These are phyloP conservation scores for Acleris emargana DNA, from an alignment of 2,888 invertebrate genomes.

Conservation along the genomic window DNA sequence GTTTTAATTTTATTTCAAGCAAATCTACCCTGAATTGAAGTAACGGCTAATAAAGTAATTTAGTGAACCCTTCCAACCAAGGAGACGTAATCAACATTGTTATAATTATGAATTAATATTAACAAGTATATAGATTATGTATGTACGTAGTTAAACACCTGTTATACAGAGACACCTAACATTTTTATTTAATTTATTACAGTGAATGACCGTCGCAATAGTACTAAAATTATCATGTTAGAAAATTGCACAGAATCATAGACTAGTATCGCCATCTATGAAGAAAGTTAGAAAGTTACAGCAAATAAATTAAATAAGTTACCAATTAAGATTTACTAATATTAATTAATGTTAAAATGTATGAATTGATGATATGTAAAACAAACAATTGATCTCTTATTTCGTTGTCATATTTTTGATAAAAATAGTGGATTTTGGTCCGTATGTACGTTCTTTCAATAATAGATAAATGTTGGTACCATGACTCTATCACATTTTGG, in stretches of 20 bases:
- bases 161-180: slow-evolving; percentile 83
- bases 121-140: slow-evolving; percentile 82
- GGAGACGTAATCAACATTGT: slow-evolving; percentile 73
- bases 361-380: background rate
- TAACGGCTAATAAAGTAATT: slow-evolving; percentile 38
- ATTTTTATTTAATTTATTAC: slow-evolving; percentile 67
- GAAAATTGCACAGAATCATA: too few relatives aligned
- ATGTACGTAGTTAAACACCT: slow-evolving; percentile 77
- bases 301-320: background rate
- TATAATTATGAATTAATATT: slow-evolving; percentile 79
- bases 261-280: background rate
- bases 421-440: background rate
- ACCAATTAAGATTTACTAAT: background rate
- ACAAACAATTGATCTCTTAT: background rate
- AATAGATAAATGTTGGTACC: too few relatives aligned
- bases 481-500: too few relatives aligned
- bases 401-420: slow-evolving; percentile 7
- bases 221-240: slow-evolving; percentile 37
- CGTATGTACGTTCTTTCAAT: background rate
- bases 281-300: background rate
- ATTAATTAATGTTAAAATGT: background rate
- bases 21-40: slow-evolving; percentile 53
- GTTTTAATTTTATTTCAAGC: slow-evolving; percentile 45
- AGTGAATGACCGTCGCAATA: slow-evolving; percentile 60
- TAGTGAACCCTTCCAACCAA: slow-evolving; percentile 47